phyloP scores from a whole-genome alignment of 2,888 invertebrate species.

The Augochlorella aurata region DNA sequence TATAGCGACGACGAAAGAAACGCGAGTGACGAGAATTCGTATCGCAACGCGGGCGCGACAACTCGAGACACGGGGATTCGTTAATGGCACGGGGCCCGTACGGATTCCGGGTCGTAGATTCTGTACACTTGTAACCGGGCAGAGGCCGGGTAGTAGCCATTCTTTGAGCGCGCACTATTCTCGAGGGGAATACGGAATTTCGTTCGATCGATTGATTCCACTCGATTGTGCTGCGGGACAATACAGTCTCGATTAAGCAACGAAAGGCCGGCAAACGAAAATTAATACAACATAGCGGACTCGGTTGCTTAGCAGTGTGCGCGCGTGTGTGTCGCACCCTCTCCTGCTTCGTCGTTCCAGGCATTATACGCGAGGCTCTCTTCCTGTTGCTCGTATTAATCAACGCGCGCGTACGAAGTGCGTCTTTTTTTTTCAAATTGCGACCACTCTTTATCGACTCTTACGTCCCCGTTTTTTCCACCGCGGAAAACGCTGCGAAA shows the following conservation, averaged over 20 bases:
- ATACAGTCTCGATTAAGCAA: constrained; percentile 70
- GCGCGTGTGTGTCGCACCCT: constrained; percentile 17
- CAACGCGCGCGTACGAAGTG: background rate
- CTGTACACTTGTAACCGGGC: constrained; percentile 38
- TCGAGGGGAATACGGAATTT: constrained; percentile 61
- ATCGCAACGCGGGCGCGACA: background rate
- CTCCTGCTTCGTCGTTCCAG: constrained; percentile 28
- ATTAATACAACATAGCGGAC: constrained; percentile 69
- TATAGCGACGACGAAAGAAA: background rate
- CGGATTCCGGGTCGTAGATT: constrained; percentile 34
- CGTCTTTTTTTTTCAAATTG: background rate
- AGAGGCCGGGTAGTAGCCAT: constrained; percentile 18
- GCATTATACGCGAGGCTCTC: constrained; percentile 31
- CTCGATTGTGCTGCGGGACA: constrained; percentile 68
- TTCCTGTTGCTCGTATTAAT: constrained; percentile 39
- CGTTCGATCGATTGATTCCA: constrained; percentile 69
- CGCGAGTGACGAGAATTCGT: background rate
- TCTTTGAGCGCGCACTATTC: constrained; percentile 51
- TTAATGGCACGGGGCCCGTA: constrained; percentile 13
- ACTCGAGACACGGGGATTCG: constrained; percentile 34
- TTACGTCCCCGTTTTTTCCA: no score
- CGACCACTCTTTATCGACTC: background rate
- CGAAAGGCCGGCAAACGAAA: constrained; percentile 69
- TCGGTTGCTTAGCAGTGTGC: constrained; percentile 31
- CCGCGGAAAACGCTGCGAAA: background rate